Conservation (phyloP, 53 echinoderm and acorn worm genomes). For the Mesocentrotus franciscanus region DNA sequence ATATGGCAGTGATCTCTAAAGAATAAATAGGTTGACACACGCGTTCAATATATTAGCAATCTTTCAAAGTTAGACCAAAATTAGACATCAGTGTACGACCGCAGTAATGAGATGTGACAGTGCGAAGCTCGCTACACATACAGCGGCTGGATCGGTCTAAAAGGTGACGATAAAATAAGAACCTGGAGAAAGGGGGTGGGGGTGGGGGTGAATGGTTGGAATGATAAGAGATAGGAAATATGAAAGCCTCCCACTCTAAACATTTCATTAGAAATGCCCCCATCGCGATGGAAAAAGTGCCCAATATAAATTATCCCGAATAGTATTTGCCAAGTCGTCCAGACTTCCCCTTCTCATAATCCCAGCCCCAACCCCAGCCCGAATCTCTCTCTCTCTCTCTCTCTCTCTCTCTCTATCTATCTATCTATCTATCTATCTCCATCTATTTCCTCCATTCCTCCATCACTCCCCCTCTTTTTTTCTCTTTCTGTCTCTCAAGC, state of each 20-base stretch:
- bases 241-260: neutral
- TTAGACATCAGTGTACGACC: too few species aligned
- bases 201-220: neutral
- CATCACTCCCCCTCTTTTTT: neutral
- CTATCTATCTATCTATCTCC: neutral
- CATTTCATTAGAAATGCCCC: too few species aligned
- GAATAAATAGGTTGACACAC: too few species aligned
- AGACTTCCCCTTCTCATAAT: too few species aligned
- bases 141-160: neutral
- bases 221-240: neutral
- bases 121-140: neutral
- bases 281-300: too few species aligned
- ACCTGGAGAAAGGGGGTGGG: neutral
- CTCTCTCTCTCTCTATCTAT: neutral
- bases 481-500: neutral
- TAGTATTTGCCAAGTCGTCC: too few species aligned
- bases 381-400: too few species aligned
- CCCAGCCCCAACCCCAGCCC: too few species aligned
- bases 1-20: too few species aligned
- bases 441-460: neutral
- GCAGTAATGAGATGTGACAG: neutral
- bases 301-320: too few species aligned
- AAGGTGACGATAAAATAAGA: neutral
- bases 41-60: too few species aligned
- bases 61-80: too few species aligned